Percentiles rank a stretch among this genome's conserved stretches.
Conservation (phyloP, 2,113 vertebrate genomes). For the Sylvietta virens region DNA sequence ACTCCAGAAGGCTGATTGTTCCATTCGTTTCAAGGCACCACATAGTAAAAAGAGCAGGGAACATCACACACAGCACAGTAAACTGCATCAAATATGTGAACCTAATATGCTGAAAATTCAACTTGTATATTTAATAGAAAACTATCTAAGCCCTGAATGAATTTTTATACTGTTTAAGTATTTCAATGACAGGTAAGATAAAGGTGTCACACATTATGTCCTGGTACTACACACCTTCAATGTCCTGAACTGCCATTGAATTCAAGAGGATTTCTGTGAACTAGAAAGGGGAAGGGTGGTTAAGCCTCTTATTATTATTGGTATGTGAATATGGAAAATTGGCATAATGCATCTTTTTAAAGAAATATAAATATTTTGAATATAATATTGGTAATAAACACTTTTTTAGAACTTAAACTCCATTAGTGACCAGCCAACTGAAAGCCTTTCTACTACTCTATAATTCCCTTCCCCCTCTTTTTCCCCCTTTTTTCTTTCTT, state of each 20-base stretch:
- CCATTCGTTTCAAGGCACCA: neutral
- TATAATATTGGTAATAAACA: neutral
- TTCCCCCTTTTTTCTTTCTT: accelerated
- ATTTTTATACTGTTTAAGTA: neutral
- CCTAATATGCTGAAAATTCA: neutral
- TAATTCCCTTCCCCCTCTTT: accelerated
- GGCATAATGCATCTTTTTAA: neutral
- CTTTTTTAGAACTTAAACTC: neutral
- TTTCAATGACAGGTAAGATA: neutral
- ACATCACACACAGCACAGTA: neutral
- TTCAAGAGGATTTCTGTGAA: neutral
- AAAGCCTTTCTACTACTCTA: neutral
- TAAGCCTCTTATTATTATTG: neutral
- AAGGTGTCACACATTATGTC: neutral
- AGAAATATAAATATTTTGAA: neutral
- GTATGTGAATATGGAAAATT: neutral
- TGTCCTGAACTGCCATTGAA: neutral
- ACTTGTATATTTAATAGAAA: neutral
- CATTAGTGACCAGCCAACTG: neutral
- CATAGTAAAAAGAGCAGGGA: neutral
- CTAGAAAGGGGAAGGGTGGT: accelerated
- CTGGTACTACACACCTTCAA: neutral
- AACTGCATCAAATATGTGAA: neutral
- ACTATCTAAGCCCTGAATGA: neutral
- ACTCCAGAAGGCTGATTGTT: neutral